These are phyloP conservation scores for Apotomis turbidana DNA, from an alignment of 2,888 invertebrate species.

Conservation along the genomic window DNA sequence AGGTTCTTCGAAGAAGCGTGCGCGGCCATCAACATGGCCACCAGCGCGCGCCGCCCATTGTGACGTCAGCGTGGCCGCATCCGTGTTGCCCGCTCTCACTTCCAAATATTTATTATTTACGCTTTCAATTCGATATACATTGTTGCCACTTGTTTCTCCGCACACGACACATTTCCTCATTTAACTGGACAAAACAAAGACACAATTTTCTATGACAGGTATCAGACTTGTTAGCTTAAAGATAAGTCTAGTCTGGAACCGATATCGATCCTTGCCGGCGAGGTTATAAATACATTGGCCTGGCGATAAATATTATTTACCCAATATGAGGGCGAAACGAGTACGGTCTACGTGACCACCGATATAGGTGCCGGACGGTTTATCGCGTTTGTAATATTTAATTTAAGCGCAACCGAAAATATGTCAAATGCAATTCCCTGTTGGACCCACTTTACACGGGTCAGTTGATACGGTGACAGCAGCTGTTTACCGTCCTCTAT, in stretches of 20 bases:
- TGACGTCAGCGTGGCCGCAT: conserved; percentile 48
- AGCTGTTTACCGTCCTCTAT: conserved; percentile 53
- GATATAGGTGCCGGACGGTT: conserved; percentile 35
- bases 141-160: conserved; percentile 38
- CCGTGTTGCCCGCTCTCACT: conserved; percentile 59
- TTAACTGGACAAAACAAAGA: conserved; percentile 12
- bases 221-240: conserved; percentile 13
- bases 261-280: conserved; percentile 30
- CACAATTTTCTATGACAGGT: background rate
- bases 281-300: conserved; percentile 32
- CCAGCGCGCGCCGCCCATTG: conserved; percentile 55
- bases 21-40: conserved; percentile 60
- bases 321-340: conserved; percentile 42
- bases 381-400: conserved; percentile 42
- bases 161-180: conserved; percentile 10
- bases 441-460: conserved; percentile 42
- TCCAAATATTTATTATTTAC: conserved; percentile 70
- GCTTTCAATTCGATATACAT: conserved; percentile 56
- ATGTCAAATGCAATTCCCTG: conserved; percentile 27
- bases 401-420: conserved; percentile 27
- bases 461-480: conserved; percentile 55
- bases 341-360: conserved; percentile 22
- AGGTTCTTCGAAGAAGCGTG: conserved; percentile 74
- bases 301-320: conserved; percentile 32
- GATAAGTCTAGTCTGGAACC: conserved; percentile 21